Evolutionary conservation across 2,888 invertebrate species (phyloP), one percentile per base, ranked within the genome.

Genomic region (Trachelus tabidus): DNA sequence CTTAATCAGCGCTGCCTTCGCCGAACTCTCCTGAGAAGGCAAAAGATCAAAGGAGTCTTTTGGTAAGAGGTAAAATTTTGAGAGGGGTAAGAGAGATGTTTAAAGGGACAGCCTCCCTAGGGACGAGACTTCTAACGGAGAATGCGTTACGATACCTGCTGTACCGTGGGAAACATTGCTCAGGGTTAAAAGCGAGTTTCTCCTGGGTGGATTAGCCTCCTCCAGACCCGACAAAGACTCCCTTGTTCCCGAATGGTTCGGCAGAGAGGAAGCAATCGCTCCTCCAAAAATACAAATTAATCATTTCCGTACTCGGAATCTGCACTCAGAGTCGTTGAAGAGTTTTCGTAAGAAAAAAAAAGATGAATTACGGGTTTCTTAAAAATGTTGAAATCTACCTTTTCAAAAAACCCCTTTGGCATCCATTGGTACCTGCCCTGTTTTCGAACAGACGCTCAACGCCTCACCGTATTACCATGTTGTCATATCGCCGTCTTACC

Each of bases 111-210:
- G n/a, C n/a, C n/a, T n/a, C n/a, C n/a, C n/a, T n/a, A n/a, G n/a
- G n/a, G n/a, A 23, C 56, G 56, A 56, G 56, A 23, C 56, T 56
- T 23, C 56, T 56, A 23, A 56, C 23, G 56, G 56, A 56, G 56
- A 56, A 56, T 56, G 56, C 56, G 6, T 34, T 31, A 31, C 71
- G 31, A 34, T 85, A 86, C 88, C 88, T 87, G 88, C 83, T 82
- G 81, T 82, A 89, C 86, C 90, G 90, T 90, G 90, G 90, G 90
- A 90, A 90, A 88, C 86, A 84, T 79, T 85, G 82, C 83, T 79
- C 76, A 40, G 73, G 73, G 83, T 81, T 81, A 79, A 87, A 84
- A 86, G 87, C 84, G 81, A 86, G 87, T 87, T 86, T 86, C 83
- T 83, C 84, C 83, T 79, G 82, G 78, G 78, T 82, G 82, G 79